phyloP scores from a whole-genome alignment of 2,113 vertebrate genomes.

The Solea solea region DNA sequence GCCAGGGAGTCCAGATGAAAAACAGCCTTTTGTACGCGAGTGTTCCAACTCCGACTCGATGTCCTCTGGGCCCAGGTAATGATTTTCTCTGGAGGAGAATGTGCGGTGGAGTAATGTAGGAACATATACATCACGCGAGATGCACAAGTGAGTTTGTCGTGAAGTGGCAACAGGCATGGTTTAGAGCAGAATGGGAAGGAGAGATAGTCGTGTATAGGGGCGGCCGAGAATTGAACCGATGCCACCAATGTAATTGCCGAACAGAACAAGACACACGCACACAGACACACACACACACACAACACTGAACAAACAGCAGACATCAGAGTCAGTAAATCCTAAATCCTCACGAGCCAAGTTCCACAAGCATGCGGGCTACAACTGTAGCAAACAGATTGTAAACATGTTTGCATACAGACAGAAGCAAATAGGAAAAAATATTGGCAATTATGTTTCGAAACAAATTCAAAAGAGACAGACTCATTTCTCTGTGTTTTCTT shows the following conservation, averaged over 20 bases:
- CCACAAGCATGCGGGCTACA: conserved; percentile 34
- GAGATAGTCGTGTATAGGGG: conserved; percentile 17
- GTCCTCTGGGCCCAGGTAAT: conserved; percentile 53
- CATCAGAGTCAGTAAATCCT: conserved; percentile 68
- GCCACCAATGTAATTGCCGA: conserved; percentile 43
- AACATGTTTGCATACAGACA: conserved; percentile 47
- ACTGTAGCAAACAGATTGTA: conserved; percentile 40
- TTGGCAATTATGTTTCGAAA: not conserved
- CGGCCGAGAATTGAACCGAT: conserved; percentile 35
- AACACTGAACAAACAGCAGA: conserved; percentile 56
- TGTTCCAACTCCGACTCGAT: conserved; percentile 14
- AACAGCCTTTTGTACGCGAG: conserved; percentile 39
- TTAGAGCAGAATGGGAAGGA: conserved; percentile 36
- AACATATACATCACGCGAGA: conserved; percentile 27
- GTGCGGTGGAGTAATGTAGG: conserved; percentile 31
- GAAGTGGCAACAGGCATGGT: conserved; percentile 14
- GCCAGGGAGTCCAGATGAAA: conserved; percentile 47
- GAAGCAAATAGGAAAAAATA: conserved; percentile 22
- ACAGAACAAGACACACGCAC: conserved; percentile 27
- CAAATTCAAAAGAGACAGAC: not conserved
- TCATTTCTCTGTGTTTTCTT: not conserved
- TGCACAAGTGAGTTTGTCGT: not conserved
- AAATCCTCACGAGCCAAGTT: conserved; percentile 41
- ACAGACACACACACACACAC: conserved; percentile 24
- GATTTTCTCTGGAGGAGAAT: conserved; percentile 40